Evolutionary conservation across 2,113 vertebrate species (phyloP).

Genomic region (Ranitomeya imitator): DNA sequence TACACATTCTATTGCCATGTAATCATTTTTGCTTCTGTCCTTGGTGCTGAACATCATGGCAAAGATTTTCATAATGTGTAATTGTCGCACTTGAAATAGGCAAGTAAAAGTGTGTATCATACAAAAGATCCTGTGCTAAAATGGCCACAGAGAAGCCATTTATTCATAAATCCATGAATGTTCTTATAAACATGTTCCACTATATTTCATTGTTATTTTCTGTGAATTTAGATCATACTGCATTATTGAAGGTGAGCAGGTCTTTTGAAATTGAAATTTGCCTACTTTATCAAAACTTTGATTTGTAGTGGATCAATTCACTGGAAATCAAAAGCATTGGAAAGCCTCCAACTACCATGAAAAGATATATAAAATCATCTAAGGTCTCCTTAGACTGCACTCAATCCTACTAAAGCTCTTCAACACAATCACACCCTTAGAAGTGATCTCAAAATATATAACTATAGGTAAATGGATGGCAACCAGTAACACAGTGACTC

Average conservation of each 20-base stretch:
- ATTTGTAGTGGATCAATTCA: too few species aligned
- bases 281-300: too few species aligned
- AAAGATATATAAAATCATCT: too few species aligned
- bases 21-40: slow-evolving; percentile 16
- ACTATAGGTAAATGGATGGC: too few species aligned
- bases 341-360: too few species aligned
- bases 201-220: background rate
- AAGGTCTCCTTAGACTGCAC: too few species aligned
- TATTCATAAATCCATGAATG: background rate
- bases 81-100: background rate
- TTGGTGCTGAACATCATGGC: background rate
- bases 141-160: background rate
- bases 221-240: background rate
- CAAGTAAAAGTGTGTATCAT: background rate
- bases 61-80: background rate
- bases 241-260: background rate
- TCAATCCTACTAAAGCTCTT: too few species aligned
- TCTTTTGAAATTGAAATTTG: too few species aligned
- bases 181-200: background rate
- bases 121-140: background rate
- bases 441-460: too few species aligned
- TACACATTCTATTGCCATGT: slow-evolving; percentile 26
- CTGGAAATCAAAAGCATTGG: too few species aligned
- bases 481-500: too few species aligned
- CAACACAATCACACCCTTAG: too few species aligned